Base-by-base conservation (phyloP, 2,113 vertebrate genomes). In the Phrynosoma platyrhinos region DNA sequence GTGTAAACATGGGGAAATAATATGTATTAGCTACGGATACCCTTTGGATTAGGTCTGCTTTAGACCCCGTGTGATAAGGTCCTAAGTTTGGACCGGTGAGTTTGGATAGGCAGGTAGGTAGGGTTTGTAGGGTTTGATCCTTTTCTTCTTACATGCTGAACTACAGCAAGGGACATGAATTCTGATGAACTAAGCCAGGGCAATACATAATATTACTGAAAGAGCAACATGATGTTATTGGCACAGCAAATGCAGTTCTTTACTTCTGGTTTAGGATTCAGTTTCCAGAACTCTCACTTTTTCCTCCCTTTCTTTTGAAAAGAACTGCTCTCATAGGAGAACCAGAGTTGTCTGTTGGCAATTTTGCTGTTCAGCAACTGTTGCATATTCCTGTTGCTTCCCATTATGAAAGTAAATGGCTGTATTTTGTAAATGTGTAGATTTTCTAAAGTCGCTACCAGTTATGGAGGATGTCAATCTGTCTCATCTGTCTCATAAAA, bases 401-500 rank as follows among this genome's bases (percentile, higher is more conserved):
- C 84, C 89, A 88, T 94, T 95, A 92, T 85, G 32, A 91, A 92
- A 94, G 32, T 91, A 91, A 94, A 68, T 9, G 88, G 82, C 68
- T 78, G 76, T 81, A 0, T 90, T 94, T 92, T 91, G 86, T 90
- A 91, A 82, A 88, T 88, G 79, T 90, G 85, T 91, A 88, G 83
- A 88, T 97, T 96, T 96, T 94, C 92, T 92, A 94, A 93, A 94
- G 91, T 93, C 95, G 92, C 94, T 89, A 78, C 74, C 93, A 79
- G 88, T 91, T 89, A 89, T 91, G 87, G 90, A 0, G 86, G 88
- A 96, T 97, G 96, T 96, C 95, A 97, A 95, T 96, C 96, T 97
- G 95, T 97, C 96, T 96, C 94, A 96, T 96, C 94, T 94, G 94
- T 96, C 96, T 95, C 94, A 94, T 95, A 94, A 91, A 84, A 94